Percentiles rank a stretch among this genome's conserved stretches.
Conservation (phyloP, 2,888 invertebrate genomes). For the Torymus tubicola region DNA sequence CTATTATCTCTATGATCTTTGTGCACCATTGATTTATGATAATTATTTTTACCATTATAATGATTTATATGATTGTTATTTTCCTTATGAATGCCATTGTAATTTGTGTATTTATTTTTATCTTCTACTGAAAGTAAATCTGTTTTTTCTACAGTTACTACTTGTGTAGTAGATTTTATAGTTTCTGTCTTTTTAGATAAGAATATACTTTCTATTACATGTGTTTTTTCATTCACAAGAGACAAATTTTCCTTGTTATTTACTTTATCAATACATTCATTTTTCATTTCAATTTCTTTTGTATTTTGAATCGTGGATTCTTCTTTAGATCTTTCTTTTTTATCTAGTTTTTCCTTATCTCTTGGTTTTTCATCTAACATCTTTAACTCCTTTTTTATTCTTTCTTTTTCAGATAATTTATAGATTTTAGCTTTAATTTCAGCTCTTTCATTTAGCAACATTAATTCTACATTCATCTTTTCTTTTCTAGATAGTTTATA, state of each 20-base stretch:
- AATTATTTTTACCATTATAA: not conserved
- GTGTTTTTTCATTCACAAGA: constrained; percentile 9
- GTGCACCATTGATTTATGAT: constrained; percentile 7
- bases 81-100: not conserved
- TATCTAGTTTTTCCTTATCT: too few species aligned
- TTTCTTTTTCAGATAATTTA: too few species aligned
- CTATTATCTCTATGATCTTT: constrained; percentile 31
- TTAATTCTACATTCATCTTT: too few species aligned
- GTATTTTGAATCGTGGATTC: constrained; percentile 34
- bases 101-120: not conserved
- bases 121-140: constrained; percentile 8
- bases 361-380: not conserved
- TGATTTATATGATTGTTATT: constrained; percentile 1
- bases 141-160: not conserved
- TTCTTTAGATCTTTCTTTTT: not conserved
- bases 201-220: not conserved
- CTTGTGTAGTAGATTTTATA: not conserved
- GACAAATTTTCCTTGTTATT: constrained; percentile 50
- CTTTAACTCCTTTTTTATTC: not conserved
- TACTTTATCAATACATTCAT: constrained; percentile 15
- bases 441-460: too few species aligned
- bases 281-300: constrained; percentile 37
- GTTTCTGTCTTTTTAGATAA: not conserved
- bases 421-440: too few species aligned
- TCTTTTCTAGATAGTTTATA: too few species aligned